Conservation (phyloP, 2,113 vertebrate species). For the Ceyx margarethae region DNA sequence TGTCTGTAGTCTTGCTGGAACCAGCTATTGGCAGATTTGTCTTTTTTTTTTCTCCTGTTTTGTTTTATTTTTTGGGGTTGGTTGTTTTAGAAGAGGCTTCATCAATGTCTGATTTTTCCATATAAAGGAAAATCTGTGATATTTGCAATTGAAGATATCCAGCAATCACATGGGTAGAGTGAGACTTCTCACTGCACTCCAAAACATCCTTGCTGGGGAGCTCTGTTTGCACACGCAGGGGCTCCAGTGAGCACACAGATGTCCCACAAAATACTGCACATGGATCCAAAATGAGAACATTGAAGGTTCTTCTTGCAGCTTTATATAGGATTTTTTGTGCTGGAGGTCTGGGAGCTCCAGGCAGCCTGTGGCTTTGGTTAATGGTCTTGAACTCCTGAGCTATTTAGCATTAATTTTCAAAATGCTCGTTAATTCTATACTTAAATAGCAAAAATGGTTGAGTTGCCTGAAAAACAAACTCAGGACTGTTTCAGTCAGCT, state of each 20-base stretch:
- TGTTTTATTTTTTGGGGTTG: not conserved
- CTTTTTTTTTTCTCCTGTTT: not conserved
- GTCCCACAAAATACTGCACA: not conserved
- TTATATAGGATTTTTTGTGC: not conserved
- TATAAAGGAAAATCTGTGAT: not conserved
- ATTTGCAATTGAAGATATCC: not conserved
- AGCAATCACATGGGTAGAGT: not conserved
- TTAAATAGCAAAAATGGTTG: not conserved
- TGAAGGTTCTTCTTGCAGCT: not conserved
- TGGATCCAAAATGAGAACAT: not conserved
- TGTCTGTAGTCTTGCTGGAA: not conserved
- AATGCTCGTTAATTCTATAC: not conserved
- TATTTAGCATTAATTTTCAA: not conserved
- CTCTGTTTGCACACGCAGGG: not conserved
- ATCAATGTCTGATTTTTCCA: not conserved
- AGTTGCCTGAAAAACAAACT: not conserved
- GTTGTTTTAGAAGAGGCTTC: not conserved
- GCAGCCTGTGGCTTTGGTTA: not conserved
- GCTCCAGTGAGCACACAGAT: rapidly evolving
- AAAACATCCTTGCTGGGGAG: not conserved
- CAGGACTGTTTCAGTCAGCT: not conserved
- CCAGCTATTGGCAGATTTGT: not conserved
- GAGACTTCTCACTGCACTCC: not conserved
- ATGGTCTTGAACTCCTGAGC: not conserved
- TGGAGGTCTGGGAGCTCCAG: not conserved